phyloP scores from a whole-genome alignment of 2,888 invertebrate species.

The Tinea semifulvella region DNA sequence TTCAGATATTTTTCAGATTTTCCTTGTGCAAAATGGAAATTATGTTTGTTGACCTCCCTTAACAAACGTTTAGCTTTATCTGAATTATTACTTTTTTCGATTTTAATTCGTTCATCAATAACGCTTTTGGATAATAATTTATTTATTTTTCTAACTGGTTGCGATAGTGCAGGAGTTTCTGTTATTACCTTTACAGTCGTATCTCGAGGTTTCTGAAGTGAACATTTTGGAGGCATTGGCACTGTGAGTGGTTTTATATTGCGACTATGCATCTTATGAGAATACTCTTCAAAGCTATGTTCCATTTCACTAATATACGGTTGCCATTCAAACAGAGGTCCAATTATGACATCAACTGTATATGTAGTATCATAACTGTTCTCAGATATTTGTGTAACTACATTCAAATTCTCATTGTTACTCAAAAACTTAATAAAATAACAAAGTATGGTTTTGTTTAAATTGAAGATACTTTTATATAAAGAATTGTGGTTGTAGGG shows the following conservation, averaged over 20 bases:
- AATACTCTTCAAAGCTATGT: constrained; percentile 39
- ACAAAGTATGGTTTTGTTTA: constrained; percentile 41
- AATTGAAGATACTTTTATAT: constrained; percentile 52
- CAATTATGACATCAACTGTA: constrained; percentile 55
- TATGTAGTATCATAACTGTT: constrained; percentile 56
- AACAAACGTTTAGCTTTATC: constrained; percentile 37
- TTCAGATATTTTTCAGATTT: constrained; percentile 34
- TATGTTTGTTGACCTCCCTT: constrained; percentile 35
- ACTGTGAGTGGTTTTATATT: constrained; percentile 40
- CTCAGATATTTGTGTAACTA: constrained; percentile 53
- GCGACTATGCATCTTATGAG: constrained; percentile 36
- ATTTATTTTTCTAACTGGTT: constrained; percentile 37
- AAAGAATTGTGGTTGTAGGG: constrained; percentile 36
- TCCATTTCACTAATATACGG: constrained; percentile 52
- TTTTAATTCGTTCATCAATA: constrained; percentile 44
- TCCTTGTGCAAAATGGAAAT: constrained; percentile 34
- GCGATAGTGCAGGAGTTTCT: constrained; percentile 1
- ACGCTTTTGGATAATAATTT: constrained; percentile 43
- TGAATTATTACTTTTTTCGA: constrained; percentile 41
- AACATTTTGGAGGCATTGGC: constrained; percentile 41
- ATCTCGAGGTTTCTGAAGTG: constrained; percentile 32
- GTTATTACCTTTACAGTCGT: constrained; percentile 11
- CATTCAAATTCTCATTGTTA: constrained; percentile 49
- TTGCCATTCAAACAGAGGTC: constrained; percentile 56
- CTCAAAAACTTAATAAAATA: constrained; percentile 48